A percentile compares a stretch with the other conserved stretches of the same genome.
Conservation (phyloP, 1,140 invertebrate genomes). For the Trissolcus basalis region DNA sequence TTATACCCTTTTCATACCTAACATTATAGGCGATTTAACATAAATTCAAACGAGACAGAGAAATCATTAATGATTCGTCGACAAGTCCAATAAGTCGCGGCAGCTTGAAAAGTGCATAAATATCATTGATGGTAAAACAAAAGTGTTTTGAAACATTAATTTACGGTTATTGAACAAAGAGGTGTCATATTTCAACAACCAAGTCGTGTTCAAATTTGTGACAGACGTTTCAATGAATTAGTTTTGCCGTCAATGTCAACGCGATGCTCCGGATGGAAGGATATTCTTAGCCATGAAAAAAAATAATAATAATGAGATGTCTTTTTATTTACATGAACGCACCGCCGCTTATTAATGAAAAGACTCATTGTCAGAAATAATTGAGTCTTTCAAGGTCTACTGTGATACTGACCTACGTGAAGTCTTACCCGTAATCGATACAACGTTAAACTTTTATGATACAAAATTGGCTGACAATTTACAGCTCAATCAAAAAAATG, state of each 20-base stretch:
- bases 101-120: no score
- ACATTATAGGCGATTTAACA: no score
- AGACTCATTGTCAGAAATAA: constrained; percentile 53
- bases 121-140: neutral
- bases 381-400: constrained; percentile 38
- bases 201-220: constrained; percentile 10
- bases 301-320: constrained; percentile 39
- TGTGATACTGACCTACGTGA: constrained; percentile 34
- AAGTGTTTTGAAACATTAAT: neutral
- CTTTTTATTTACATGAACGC: constrained; percentile 39
- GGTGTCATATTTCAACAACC: constrained; percentile 7
- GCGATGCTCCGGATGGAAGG: constrained; percentile 14
- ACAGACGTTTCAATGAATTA: constrained; percentile 20
- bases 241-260: constrained; percentile 26
- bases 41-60: no score
- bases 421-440: constrained; percentile 9
- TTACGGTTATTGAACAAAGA: constrained; percentile 9
- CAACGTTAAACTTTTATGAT: constrained; percentile 16
- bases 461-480: neutral
- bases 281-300: constrained; percentile 38
- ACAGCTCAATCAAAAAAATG: no score
- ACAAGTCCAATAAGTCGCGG: no score
- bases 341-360: constrained; percentile 51
- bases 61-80: no score
- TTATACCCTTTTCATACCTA: no score